A percentile compares a stretch with the other conserved stretches of the same genome.
Evolutionary conservation across 2,113 vertebrate genomes (phyloP).

Genomic region (Zapus hudsonius): DNA sequence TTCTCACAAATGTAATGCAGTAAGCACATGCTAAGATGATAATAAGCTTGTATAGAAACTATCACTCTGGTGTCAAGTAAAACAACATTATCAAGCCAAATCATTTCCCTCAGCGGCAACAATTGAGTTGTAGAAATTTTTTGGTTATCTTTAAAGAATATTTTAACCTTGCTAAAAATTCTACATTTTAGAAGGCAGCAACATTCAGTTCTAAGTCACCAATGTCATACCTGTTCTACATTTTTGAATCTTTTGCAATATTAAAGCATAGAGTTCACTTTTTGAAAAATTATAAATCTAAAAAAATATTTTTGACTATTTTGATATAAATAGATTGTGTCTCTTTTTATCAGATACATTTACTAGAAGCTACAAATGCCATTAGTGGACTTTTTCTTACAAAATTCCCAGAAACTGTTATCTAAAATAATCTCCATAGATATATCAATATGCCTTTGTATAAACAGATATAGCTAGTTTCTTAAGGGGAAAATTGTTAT

Average conservation of each 20-base stretch:
- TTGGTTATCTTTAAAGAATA: neutral
- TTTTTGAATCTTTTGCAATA: neutral
- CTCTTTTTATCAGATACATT: neutral
- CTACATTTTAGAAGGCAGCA: too few species aligned
- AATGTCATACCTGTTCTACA: neutral
- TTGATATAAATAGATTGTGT: neutral
- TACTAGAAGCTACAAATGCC: too few species aligned
- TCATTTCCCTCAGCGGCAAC: neutral
- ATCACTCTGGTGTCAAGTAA: neutral
- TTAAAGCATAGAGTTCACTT: neutral
- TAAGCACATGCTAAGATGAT: too few species aligned
- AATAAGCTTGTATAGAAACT: too few species aligned
- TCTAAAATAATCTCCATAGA: neutral
- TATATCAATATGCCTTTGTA: neutral
- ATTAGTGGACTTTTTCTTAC: neutral
- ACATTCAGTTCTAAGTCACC: too few species aligned
- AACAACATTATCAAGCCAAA: constrained; percentile 65
- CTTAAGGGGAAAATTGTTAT: neutral
- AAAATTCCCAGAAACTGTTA: neutral
- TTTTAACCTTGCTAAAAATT: neutral
- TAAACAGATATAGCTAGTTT: neutral
- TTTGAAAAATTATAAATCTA: neutral
- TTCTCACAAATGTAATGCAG: too few species aligned
- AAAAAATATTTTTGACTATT: neutral
- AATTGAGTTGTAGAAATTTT: neutral